Base-by-base conservation (phyloP, 2,888 invertebrate species). In the Acronicta aceris region DNA sequence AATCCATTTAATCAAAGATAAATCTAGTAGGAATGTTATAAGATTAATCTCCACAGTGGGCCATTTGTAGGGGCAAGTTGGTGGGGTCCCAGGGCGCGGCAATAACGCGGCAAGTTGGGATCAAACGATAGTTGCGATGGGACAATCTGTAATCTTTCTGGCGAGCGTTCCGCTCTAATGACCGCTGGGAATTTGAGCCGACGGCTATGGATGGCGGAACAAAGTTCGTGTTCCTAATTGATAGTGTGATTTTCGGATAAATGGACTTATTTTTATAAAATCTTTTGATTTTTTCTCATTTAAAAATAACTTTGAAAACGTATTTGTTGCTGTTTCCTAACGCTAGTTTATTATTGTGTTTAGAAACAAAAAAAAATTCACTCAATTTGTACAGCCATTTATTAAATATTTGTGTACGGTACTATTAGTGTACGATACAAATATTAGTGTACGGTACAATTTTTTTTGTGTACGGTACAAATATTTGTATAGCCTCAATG, bases 1-100 rank as follows among this genome's bases (percentile, higher is more conserved):
- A 49, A 74, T 54, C 60, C 62, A 65, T 70, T 58, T 54, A 65
- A 77, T 74, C 65, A 70, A 61, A 77, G 62, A 65, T 78, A 57
- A 74, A 63, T 40, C 53, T 43, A 57, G 43, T 42, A 48, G 59
- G 61, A 74, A 74, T 78, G 61, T 64, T 66, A 75, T 66, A 74
- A 70, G 66, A 68, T 66, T 68, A 66, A 64, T 63, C 55, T 59
- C 43, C 49, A 17, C 43, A 27, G 15, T 40, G 43, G 36, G 54
- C 59, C 61, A 52, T 73, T 76, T 76, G 59, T 67, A 60, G 41
- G 50, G 43, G 21, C 47, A 53, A 61, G 42, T 67, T 76, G 51
- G 36, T 41, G 54, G 41, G 25, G 15, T 74, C 61, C 69, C 69
- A 17, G 25, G 51, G 40, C 62, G 54, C 25, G 56, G 60, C 72